Conservation (phyloP, 2,797 vertebrate genomes). For the Labeo calbasu region DNA sequence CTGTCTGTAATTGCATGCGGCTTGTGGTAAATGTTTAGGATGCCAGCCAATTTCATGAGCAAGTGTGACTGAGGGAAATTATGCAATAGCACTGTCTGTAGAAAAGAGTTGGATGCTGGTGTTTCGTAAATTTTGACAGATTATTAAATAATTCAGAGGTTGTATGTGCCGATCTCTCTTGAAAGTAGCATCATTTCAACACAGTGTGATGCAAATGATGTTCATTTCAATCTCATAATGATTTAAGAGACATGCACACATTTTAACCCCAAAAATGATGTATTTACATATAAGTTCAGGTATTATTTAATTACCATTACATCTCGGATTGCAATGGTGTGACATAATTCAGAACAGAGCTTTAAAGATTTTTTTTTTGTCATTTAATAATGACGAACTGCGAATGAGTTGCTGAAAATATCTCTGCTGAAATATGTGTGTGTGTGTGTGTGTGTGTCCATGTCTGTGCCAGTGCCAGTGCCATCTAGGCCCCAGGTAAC, state of each 20-base stretch:
- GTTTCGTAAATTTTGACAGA: conserved; percentile 6
- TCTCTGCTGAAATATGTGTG: conserved; percentile 20
- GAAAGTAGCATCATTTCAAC: not conserved
- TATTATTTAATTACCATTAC: not conserved
- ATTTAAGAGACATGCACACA: not conserved
- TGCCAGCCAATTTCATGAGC: conserved; percentile 41
- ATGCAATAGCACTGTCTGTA: conserved; percentile 39
- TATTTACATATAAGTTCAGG: not conserved
- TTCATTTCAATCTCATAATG: not conserved
- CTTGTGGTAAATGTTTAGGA: conserved; percentile 51
- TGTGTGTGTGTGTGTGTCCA: conserved; percentile 26
- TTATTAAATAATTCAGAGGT: conserved; percentile 25
- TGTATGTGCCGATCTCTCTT: not conserved
- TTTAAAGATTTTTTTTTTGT: conserved; percentile 6
- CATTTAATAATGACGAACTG: conserved; percentile 13
- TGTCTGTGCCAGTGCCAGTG: conserved; percentile 30
- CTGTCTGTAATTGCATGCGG: conserved; percentile 45
- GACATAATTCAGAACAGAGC: not conserved
- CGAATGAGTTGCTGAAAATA: conserved; percentile 20
- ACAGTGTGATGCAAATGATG: not conserved
- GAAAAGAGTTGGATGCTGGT: not conserved
- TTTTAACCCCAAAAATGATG: not conserved
- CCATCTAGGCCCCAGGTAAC: conserved; percentile 50
- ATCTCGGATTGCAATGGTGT: not conserved
- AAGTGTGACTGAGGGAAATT: conserved; percentile 49